A percentile compares a stretch with the other conserved stretches of the same genome.
These are phyloP conservation scores for Zalophus californianus DNA, from an alignment of 2,797 vertebrate genomes.

Conservation along the genomic window DNA sequence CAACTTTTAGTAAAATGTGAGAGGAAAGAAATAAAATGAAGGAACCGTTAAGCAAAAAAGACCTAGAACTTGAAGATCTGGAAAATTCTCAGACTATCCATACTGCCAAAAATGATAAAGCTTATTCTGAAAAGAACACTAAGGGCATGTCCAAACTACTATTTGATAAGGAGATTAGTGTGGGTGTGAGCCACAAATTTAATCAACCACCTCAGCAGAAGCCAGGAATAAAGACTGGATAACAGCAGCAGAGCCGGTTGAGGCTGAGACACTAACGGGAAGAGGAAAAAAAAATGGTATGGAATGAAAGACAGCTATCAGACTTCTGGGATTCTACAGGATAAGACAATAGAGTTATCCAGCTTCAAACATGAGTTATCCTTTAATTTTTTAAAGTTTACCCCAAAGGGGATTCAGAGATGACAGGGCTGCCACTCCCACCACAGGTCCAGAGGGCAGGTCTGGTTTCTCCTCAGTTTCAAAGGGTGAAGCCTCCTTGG, in stretches of 20 bases:
- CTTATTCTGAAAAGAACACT: not conserved
- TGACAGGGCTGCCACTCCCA: not conserved
- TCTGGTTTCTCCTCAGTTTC: not conserved
- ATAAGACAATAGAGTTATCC: not conserved
- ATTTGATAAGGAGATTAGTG: not conserved
- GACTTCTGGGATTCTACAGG: not conserved
- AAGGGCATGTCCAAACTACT: not conserved
- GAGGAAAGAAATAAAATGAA: not conserved
- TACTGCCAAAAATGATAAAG: not conserved
- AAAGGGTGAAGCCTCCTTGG: not conserved
- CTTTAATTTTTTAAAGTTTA: no score
- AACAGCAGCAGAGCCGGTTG: not conserved
- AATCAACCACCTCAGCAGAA: not conserved
- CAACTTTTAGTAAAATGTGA: not conserved
- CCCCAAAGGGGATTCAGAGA: not conserved
- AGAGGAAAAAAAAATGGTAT: not conserved
- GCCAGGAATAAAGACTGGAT: not conserved
- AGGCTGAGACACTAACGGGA: not conserved
- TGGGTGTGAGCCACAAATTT: not conserved
- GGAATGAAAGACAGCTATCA: not conserved
- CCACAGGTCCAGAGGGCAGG: not conserved
- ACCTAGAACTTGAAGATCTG: not conserved
- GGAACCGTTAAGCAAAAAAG: not conserved
- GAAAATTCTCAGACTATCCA: not conserved
- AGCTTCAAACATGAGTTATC: not conserved